phyloP scores from a whole-genome alignment of 2,888 invertebrate species.

The Doris montereyensis region DNA sequence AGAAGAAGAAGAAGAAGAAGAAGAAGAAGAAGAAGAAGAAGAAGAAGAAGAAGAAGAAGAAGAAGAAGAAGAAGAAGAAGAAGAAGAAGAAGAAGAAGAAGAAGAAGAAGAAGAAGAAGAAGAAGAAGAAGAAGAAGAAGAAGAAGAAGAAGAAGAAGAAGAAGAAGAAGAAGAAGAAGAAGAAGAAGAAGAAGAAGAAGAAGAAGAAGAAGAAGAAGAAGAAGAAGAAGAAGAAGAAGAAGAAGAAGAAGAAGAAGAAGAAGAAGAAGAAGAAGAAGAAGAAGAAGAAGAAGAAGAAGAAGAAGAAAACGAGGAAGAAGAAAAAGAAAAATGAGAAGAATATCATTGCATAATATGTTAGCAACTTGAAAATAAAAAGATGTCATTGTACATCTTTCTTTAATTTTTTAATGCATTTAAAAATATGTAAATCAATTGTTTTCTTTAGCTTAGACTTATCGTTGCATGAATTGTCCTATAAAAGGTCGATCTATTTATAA shows the following conservation, averaged over 20 bases:
- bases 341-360: too few species aligned
- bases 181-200: constrained; percentile 33
- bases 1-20: not conserved
- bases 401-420: too few species aligned
- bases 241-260: constrained; percentile 9
- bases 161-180: constrained; percentile 29
- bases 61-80: not conserved
- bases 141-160: constrained; percentile 32
- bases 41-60: not conserved
- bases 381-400: too few species aligned
- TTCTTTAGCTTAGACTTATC: too few species aligned
- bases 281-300: constrained; percentile 24
- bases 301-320: too few species aligned
- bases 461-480: too few species aligned
- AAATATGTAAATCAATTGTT: too few species aligned
- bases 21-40: constrained; percentile 3
- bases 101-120: constrained; percentile 3
- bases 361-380: too few species aligned
- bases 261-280: constrained; percentile 23
- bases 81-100: not conserved
- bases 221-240: constrained; percentile 17
- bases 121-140: constrained; percentile 20
- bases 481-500: too few species aligned
- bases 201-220: constrained; percentile 4
- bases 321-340: not conserved